A percentile compares a stretch with the other conserved stretches of the same genome.
These are phyloP conservation scores for Prietella phreatophila DNA, from an alignment of 2,113 vertebrate species.

Conservation along the genomic window DNA sequence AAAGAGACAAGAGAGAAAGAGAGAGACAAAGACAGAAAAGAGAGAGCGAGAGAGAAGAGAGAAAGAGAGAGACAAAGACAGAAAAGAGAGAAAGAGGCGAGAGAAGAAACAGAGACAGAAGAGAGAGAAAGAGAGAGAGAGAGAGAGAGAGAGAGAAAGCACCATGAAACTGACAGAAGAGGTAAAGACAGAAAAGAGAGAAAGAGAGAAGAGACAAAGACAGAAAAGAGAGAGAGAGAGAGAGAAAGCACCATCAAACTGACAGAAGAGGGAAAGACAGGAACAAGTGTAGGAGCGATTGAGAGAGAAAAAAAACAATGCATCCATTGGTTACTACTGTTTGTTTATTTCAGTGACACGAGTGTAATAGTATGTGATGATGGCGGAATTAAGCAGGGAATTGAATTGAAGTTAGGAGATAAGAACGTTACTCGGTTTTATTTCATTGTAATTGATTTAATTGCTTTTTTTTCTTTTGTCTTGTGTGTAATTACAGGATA, in stretches of 20 bases:
- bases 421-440: background rate
- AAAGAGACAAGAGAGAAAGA: no score
- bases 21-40: no score
- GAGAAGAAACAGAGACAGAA: background rate
- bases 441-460: background rate
- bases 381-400: background rate
- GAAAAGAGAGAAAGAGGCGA: background rate
- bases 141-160: no score
- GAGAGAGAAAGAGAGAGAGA: background rate
- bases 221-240: no score
- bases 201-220: no score
- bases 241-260: background rate
- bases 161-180: no score
- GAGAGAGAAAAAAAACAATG: background rate
- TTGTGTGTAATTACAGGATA: slow-evolving; percentile 76
- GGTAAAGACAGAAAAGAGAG: no score
- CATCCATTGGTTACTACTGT: background rate
- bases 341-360: background rate
- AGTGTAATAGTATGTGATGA: background rate
- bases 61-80: background rate
- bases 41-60: background rate
- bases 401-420: background rate
- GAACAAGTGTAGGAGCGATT: background rate
- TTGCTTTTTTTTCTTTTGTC: background rate
- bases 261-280: background rate